A percentile compares a stretch with the other conserved stretches of the same genome.
Evolutionary conservation across 2,888 invertebrate genomes (phyloP).

Genomic region (Chydorus sphaericus): DNA sequence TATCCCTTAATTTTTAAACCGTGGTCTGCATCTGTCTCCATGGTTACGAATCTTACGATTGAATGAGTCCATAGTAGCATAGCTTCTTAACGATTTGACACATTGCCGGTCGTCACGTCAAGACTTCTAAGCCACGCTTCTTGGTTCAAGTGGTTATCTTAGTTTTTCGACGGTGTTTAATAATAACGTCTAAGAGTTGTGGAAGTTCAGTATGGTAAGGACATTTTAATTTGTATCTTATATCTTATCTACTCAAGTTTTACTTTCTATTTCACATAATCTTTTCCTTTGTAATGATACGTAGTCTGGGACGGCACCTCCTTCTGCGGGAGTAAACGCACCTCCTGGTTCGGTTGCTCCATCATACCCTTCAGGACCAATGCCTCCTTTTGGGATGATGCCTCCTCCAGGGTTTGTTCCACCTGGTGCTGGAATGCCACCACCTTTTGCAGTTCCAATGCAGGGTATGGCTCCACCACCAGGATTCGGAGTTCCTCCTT

Average conservation of each 20-base stretch:
- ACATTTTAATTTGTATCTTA: background rate
- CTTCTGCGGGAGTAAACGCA: background rate
- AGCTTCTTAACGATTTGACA: too few relatives aligned
- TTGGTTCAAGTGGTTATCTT: too few relatives aligned
- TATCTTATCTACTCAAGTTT: background rate
- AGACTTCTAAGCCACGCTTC: too few relatives aligned
- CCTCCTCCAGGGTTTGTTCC: conserved; percentile 15
- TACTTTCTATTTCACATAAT: background rate
- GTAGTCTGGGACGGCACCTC: background rate
- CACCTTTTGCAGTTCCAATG: conserved; percentile 54
- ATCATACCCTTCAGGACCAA: background rate
- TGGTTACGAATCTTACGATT: too few relatives aligned
- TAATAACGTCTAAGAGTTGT: too few relatives aligned
- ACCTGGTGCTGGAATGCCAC: conserved; percentile 24
- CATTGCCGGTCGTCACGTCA: too few relatives aligned
- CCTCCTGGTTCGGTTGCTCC: background rate
- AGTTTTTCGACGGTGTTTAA: too few relatives aligned
- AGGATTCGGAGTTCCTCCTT: conserved; percentile 43
- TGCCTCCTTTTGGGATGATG: conserved; percentile 10
- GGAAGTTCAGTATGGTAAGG: too few relatives aligned
- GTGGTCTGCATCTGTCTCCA: too few relatives aligned
- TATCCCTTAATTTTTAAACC: too few relatives aligned
- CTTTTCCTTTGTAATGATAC: background rate
- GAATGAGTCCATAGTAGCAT: too few relatives aligned
- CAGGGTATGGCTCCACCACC: conserved; percentile 55